Base-by-base conservation (phyloP, 2,888 invertebrate species). In the Eristalis arbustorum region DNA sequence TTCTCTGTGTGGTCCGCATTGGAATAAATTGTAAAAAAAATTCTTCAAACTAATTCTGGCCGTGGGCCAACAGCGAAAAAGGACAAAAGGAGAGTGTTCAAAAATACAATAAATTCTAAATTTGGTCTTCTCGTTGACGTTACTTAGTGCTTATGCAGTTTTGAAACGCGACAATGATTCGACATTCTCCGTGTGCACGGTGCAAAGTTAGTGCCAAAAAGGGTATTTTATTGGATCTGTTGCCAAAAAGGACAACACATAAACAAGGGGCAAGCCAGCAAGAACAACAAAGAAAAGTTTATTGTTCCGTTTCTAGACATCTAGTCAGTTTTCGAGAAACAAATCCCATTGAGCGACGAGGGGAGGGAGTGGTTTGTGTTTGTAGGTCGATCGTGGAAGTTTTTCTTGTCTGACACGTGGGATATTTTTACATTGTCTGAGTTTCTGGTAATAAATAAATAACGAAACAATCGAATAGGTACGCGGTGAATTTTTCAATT, bases 11-110 rank as follows among this genome's bases (percentile, higher is more conserved):
- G 49, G 18, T 18, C 49, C 18, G 49, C 49, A 49, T 49, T 49
- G 49, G n/a, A 49, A 49, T 49, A 49, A 49, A 49, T 61, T 69
- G 68, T 69, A 37, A 14, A 31, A 28, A 61, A 31, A 28, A 61
- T 59, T 18, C 28, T 68, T 67, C 2, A 37, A 64, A 68, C 49
- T 49, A 40, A 63, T 28, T 11, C 59, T 84, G 85, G 85, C 81
- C 22, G 4, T 28, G 11, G 57, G 81, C 85, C 85, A 85, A 81
- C 81, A 62, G 62, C 80, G 84, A 75, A 85, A 73, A 79, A 76
- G 63, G 68, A 74, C 67, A 74, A n/a, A 49, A 40, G 34, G 63
- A 28, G 18, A 56, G 63, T 2, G 37, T 8, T 18, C 25, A 67
- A 6, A 49, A 64, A 74, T 49, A 49, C 49, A 49, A 49, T 49